Conservation (phyloP, 2,113 vertebrate genomes). For the Emydura subglobosa region DNA sequence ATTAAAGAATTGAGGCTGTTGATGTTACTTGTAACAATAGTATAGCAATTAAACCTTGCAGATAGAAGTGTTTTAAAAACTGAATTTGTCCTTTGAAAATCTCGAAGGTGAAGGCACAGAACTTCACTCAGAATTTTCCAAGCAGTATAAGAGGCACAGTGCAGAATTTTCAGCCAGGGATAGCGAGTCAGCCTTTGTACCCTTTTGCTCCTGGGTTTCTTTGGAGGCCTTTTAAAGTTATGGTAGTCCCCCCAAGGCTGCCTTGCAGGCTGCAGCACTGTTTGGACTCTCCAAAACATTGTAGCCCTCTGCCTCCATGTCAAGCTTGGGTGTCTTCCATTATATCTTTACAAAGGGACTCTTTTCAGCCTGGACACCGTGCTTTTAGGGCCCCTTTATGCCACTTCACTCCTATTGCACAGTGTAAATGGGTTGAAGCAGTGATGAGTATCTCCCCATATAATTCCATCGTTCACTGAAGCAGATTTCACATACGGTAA, state of each 20-base stretch:
- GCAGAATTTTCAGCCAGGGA: neutral
- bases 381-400: slow-evolving; percentile 41
- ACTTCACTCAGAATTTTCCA: neutral
- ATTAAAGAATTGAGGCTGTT: neutral
- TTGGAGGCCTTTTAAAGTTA: neutral
- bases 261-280: neutral
- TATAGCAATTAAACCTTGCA: neutral
- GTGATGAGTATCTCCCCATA: slow-evolving; percentile 63
- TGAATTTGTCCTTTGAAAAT: neutral
- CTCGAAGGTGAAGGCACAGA: neutral
- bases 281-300: neutral
- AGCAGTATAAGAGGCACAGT: neutral
- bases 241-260: neutral
- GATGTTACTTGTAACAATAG: neutral
- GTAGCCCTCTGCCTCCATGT: neutral
- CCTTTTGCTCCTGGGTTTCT: neutral
- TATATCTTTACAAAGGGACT: neutral
- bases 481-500: slow-evolving; percentile 40
- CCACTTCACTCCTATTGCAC: slow-evolving; percentile 46
- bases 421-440: slow-evolving; percentile 62
- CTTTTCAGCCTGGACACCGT: neutral
- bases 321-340: neutral
- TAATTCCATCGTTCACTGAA: slow-evolving; percentile 65
- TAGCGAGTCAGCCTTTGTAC: neutral
- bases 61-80: neutral